These are phyloP conservation scores for Hippolais icterina DNA, from an alignment of 2,113 vertebrate species.

Conservation along the genomic window DNA sequence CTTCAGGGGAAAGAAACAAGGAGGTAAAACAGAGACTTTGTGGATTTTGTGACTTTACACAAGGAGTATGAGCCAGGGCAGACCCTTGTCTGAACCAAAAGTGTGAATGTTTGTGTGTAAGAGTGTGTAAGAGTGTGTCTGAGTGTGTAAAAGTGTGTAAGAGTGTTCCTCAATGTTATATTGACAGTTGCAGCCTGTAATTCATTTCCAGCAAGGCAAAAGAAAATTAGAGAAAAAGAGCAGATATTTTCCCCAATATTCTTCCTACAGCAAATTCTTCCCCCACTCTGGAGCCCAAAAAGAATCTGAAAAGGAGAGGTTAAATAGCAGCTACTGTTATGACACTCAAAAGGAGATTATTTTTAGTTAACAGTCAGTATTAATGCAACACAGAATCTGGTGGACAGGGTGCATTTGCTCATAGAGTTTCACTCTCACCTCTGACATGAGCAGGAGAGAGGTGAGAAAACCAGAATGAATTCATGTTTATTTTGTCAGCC, in stretches of 20 bases:
- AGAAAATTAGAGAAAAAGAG: neutral
- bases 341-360: neutral
- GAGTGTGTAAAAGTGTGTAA: neutral
- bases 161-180: neutral
- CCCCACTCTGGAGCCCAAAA: neutral
- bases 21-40: neutral
- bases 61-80: neutral
- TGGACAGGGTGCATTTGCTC: neutral
- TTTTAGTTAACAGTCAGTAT: neutral
- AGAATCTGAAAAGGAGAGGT: neutral
- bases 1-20: neutral
- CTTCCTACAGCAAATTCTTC: neutral
- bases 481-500: neutral
- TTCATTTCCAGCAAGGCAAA: neutral
- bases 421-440: neutral
- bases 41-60: neutral
- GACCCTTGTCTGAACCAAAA: neutral
- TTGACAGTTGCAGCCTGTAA: neutral
- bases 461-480: neutral
- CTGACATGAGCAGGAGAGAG: neutral
- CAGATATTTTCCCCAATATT: neutral
- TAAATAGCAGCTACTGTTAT: neutral
- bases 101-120: neutral
- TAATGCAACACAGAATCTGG: neutral
- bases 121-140: neutral